Evolutionary conservation across 2,888 invertebrate genomes (phyloP).

Genomic region (Neoitamus cyanurus): DNA sequence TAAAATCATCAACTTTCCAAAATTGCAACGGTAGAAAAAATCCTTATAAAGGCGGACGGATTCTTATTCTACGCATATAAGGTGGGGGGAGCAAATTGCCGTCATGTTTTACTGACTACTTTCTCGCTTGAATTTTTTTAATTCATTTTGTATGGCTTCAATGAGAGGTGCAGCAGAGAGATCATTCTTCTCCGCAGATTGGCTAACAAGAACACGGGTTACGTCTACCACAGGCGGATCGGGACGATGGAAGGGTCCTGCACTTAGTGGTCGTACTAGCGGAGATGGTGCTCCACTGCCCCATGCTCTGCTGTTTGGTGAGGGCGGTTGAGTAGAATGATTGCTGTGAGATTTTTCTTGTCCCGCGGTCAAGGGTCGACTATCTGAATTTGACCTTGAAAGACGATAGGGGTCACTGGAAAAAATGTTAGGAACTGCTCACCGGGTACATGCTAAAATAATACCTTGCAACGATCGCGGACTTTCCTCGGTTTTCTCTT

Average conservation of each 20-base stretch:
- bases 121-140: conserved; percentile 63
- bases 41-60: neutral
- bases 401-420: conserved; percentile 55
- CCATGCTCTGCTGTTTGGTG: conserved; percentile 69
- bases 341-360: conserved; percentile 61
- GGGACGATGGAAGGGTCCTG: conserved; percentile 73
- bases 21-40: conserved; percentile 29
- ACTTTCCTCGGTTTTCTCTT: conserved; percentile 64
- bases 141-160: conserved; percentile 83
- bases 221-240: conserved; percentile 63
- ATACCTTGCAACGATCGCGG: conserved; percentile 63
- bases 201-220: conserved; percentile 52
- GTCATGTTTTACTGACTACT: conserved; percentile 41
- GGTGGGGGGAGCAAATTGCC: conserved; percentile 15
- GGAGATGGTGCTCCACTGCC: conserved; percentile 68
- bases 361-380: conserved; percentile 65
- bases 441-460: neutral
- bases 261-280: conserved; percentile 72
- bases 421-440: neutral
- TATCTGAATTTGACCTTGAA: conserved; percentile 55
- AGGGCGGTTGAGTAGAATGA: conserved; percentile 64
- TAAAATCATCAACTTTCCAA: neutral
- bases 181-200: conserved; percentile 63
- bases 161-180: conserved; percentile 87
- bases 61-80: conserved; percentile 1